Evolutionary conservation across 2,797 vertebrate species (phyloP).

Genomic region (Mycteria americana): DNA sequence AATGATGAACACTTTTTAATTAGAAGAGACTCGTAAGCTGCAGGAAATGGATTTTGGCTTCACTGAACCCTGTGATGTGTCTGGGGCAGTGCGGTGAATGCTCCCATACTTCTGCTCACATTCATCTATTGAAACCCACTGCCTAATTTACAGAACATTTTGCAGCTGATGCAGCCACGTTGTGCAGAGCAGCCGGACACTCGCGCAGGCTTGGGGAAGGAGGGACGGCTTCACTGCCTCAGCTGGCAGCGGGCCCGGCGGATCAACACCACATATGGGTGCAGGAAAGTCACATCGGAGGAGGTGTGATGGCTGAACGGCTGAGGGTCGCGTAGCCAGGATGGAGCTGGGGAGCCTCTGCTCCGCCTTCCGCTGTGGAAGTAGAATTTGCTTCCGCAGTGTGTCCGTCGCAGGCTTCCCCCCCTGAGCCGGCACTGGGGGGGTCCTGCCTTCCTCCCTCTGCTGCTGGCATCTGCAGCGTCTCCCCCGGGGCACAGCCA

Average conservation of each 20-base stretch:
- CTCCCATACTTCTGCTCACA: not conserved
- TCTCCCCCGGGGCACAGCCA: not conserved
- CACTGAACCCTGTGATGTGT: not conserved
- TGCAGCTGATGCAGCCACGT: not conserved
- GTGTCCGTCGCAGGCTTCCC: not conserved
- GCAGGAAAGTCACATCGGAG: not conserved
- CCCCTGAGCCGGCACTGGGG: too few relatives aligned
- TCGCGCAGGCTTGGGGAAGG: rapidly evolving
- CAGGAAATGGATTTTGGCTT: not conserved
- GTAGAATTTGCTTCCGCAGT: not conserved
- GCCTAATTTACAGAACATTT: not conserved
- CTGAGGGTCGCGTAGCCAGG: not conserved
- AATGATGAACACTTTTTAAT: not conserved
- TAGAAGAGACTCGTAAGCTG: not conserved
- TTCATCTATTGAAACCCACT: not conserved
- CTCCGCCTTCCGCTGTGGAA: not conserved
- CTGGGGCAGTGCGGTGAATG: not conserved
- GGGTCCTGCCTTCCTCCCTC: not conserved
- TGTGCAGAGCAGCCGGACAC: not conserved
- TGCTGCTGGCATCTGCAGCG: not conserved
- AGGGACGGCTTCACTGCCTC: too few relatives aligned
- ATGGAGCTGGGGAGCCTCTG: not conserved
- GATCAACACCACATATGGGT: not conserved
- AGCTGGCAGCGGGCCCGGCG: not conserved
- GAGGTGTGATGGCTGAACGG: not conserved